Evolutionary conservation across 1,140 invertebrate genomes (phyloP).

Genomic region (roundworm (Caenorhabditis elegans)): WBcel235 BX284604.4:4302501-4303000

Average conservation of each 20-base stretch:
- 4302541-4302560: too few relatives aligned
- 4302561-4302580: neutral
- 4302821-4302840: constrained; percentile 64
- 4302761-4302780: constrained; percentile 63
- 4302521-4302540: too few relatives aligned
- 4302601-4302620: neutral
- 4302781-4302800: constrained; percentile 62
- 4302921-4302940: constrained; percentile 59
- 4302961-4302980: constrained; percentile 55
- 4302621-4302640: constrained; percentile 5
- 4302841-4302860: constrained; percentile 63
- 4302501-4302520: too few relatives aligned
- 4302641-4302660: neutral
- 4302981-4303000: constrained; percentile 61
- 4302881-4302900: constrained; percentile 62
- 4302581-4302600: constrained; percentile 13
- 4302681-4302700: too few relatives aligned
- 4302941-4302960: constrained; percentile 61
- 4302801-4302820: constrained; percentile 64
- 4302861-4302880: constrained; percentile 64
- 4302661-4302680: too few relatives aligned
- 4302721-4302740: too few relatives aligned
- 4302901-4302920: constrained; percentile 59
- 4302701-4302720: too few relatives aligned
- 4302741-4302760: too few relatives aligned